Percentiles rank a stretch among this genome's conserved stretches.
Evolutionary conservation across 2,113 vertebrate genomes (phyloP).

Genomic region (Pollachius pollachius): DNA sequence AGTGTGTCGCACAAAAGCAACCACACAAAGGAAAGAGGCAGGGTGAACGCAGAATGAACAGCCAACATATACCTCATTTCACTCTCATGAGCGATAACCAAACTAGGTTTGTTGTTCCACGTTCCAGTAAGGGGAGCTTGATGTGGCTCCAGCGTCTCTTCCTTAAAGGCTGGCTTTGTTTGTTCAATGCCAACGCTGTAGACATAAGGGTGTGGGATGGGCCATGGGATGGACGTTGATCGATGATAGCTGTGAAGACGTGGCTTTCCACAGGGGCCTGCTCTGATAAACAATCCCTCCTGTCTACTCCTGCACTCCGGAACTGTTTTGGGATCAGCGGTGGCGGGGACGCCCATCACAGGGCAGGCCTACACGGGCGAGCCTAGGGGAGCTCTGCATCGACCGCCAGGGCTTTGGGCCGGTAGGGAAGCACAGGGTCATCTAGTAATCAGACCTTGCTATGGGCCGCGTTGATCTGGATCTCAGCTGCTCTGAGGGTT

Average conservation of each 20-base stretch:
- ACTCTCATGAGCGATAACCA: too few species aligned
- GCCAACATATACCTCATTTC: too few species aligned
- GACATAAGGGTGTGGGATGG: slow-evolving; percentile 6
- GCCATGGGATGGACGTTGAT: slow-evolving; percentile 30
- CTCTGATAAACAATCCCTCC: slow-evolving; percentile 43
- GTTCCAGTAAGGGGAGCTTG: too few species aligned
- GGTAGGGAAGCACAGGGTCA: neutral
- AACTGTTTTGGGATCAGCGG: slow-evolving; percentile 55
- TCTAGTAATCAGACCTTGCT: neutral
- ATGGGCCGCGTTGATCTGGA: neutral
- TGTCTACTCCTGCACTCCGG: slow-evolving; percentile 28
- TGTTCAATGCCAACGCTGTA: neutral
- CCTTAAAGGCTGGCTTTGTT: too few species aligned
- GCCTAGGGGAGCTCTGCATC: too few species aligned
- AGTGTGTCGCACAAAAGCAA: too few species aligned
- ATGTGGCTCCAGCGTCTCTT: too few species aligned
- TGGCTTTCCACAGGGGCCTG: slow-evolving; percentile 36
- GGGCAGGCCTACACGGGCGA: neutral
- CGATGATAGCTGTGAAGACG: slow-evolving; percentile 38
- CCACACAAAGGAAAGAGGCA: too few species aligned
- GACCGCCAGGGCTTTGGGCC: too few species aligned
- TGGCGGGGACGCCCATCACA: slow-evolving; percentile 37
- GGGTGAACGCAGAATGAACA: too few species aligned
- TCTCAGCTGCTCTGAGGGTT: slow-evolving; percentile 4
- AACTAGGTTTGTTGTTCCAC: too few species aligned